Conservation (phyloP, 2,113 vertebrate species). For the Peromyscus californicus region DNA sequence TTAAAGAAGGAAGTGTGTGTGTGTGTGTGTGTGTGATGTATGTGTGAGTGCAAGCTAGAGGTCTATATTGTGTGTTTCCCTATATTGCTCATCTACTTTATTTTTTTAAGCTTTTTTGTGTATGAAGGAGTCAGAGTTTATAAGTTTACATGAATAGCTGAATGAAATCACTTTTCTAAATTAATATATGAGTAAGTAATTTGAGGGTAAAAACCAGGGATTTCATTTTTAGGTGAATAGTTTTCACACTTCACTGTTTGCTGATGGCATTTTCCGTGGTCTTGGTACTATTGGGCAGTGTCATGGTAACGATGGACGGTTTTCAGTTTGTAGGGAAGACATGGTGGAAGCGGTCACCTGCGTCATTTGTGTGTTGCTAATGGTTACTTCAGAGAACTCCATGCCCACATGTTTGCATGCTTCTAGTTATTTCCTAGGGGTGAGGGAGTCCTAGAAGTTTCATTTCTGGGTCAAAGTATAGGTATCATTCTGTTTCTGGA, state of each 20-base stretch:
- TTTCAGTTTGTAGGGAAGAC: background rate
- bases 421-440: constrained; percentile 42
- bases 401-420: background rate
- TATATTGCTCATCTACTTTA: background rate
- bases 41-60: background rate
- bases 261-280: background rate
- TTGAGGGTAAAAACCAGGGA: background rate
- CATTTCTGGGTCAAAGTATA: constrained; percentile 46
- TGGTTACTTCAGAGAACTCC: background rate
- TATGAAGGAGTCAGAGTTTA: background rate
- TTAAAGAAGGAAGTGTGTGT: background rate
- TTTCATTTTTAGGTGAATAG: background rate
- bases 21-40: background rate
- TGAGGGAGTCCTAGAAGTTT: background rate
- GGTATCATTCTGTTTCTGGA: background rate
- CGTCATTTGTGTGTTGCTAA: background rate
- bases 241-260: constrained; percentile 9
- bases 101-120: background rate
- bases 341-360: background rate
- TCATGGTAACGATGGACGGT: constrained; percentile 14
- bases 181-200: background rate
- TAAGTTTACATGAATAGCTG: background rate
- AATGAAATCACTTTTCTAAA: background rate
- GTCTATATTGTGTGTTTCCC: background rate
- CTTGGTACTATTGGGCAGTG: background rate